Conservation (phyloP, 2,113 vertebrate species). For the human region DNA sequence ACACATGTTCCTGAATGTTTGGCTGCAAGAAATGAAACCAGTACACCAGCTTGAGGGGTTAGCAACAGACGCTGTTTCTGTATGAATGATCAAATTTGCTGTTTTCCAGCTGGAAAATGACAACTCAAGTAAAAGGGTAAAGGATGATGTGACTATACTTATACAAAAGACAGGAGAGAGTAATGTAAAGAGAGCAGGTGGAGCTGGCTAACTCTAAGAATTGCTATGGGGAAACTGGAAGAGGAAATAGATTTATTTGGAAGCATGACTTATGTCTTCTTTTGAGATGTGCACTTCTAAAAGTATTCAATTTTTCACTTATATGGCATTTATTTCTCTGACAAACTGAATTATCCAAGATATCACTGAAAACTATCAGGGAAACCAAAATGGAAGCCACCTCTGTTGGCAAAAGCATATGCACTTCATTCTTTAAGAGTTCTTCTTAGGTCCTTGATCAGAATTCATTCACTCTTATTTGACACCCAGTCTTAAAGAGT, state of each 20-base stretch:
- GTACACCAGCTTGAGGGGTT: constrained; percentile 69
- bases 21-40: constrained; percentile 64
- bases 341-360: background rate
- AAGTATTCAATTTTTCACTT: background rate
- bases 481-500: background rate
- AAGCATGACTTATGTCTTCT: background rate
- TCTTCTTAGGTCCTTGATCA: background rate
- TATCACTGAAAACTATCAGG: background rate
- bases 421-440: background rate
- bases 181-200: constrained; percentile 51
- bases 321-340: background rate
- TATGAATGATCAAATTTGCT: constrained; percentile 69
- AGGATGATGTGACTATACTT: constrained; percentile 63
- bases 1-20: constrained; percentile 70
- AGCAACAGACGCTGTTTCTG: constrained; percentile 73
- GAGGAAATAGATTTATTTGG: constrained; percentile 15
- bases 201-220: constrained; percentile 5
- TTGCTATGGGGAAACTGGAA: background rate
- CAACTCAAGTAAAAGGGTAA: constrained; percentile 69
- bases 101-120: constrained; percentile 75
- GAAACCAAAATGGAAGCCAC: background rate
- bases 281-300: background rate
- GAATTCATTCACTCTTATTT: background rate
- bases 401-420: background rate
- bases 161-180: background rate